Conservation (phyloP, 2,888 invertebrate species). For the Cephus runcator region DNA sequence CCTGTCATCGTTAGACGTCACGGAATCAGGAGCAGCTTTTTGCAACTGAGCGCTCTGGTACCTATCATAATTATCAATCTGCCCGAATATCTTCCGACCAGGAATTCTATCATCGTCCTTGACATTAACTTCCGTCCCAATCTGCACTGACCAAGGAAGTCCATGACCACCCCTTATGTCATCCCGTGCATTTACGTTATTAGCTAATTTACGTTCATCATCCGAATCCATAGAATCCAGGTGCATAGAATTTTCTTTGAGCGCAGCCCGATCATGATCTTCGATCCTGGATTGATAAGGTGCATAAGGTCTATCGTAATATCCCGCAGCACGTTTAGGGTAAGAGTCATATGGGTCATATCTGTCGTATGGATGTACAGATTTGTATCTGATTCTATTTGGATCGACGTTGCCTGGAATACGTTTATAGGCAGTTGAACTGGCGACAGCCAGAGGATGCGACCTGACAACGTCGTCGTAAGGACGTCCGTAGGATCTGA, state of each 20-base stretch:
- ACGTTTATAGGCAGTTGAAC: constrained; percentile 34
- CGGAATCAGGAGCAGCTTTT: constrained; percentile 35
- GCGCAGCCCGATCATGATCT: constrained; percentile 24
- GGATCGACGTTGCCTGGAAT: constrained; percentile 47
- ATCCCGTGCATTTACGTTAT: constrained; percentile 32
- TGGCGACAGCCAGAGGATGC: constrained; percentile 17
- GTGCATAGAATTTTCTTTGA: constrained; percentile 28
- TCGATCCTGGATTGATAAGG: constrained; percentile 33
- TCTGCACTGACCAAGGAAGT: constrained; percentile 56
- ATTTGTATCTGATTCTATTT: constrained; percentile 45
- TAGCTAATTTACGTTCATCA: constrained; percentile 34
- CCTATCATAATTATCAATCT: constrained; percentile 48
- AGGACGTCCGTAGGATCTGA: constrained; percentile 41
- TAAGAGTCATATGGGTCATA: constrained; percentile 47
- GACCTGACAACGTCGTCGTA: constrained; percentile 42
- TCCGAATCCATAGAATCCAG: constrained; percentile 30
- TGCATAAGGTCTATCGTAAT: constrained; percentile 38
- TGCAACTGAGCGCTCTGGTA: constrained; percentile 47
- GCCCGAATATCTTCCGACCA: constrained; percentile 56
- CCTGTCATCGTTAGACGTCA: constrained; percentile 32
- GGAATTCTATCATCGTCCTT: constrained; percentile 56
- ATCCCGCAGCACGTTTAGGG: constrained; percentile 43
- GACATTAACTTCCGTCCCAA: constrained; percentile 56
- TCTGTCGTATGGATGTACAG: constrained; percentile 38
- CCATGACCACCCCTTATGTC: constrained; percentile 18